These are phyloP conservation scores for Lathronympha strigana DNA, from an alignment of 2,888 invertebrate genomes.

Conservation along the genomic window DNA sequence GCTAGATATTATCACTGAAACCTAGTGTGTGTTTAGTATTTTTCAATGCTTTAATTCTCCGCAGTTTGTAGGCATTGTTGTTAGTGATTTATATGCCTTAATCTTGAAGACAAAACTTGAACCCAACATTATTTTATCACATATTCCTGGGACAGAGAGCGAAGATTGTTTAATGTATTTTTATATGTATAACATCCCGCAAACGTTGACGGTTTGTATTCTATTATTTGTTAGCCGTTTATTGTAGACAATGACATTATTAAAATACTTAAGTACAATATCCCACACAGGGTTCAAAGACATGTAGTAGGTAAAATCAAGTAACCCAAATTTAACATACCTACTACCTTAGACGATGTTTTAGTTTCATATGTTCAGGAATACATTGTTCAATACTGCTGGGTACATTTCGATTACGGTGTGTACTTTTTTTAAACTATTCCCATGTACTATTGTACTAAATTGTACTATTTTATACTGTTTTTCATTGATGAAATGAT, in stretches of 20 bases:
- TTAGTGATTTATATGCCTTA: not conserved
- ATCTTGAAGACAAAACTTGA: not conserved
- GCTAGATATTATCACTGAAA: not conserved
- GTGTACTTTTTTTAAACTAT: not conserved
- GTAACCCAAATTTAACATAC: not conserved
- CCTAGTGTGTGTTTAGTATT: not conserved
- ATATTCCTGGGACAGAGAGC: not conserved
- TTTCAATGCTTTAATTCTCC: not conserved
- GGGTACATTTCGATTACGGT: not conserved
- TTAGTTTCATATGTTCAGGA: not conserved
- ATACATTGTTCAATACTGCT: not conserved
- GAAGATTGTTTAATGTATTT: no score
- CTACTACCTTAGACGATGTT: not conserved
- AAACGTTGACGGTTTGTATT: no score
- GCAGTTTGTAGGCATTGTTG: not conserved
- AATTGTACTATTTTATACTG: constrained; percentile 1
- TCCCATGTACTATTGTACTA: not conserved
- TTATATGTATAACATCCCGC: no score
- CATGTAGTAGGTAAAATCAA: no score
- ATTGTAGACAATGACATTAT: no score
- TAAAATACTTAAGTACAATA: no score
- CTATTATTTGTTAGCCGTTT: no score
- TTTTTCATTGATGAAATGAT: constrained; percentile 1
- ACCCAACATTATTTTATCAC: not conserved
- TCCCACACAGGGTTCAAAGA: no score